Conservation (phyloP, 2,113 vertebrate species). For the Steatornis caripensis region DNA sequence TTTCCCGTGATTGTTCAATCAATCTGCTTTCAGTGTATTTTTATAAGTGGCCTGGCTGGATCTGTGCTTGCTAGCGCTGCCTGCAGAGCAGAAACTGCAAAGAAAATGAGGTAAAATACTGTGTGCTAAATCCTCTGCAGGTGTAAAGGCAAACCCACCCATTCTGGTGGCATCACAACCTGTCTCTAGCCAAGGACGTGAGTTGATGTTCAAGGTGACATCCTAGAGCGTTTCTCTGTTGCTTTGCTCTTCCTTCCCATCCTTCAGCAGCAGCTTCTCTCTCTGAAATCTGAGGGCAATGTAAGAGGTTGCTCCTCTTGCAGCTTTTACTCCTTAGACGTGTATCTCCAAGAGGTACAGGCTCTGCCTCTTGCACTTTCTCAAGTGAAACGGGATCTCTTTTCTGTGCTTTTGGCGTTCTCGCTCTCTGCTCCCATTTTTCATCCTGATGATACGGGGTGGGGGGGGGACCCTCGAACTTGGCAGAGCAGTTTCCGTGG, state of each 20-base stretch:
- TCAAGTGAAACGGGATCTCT: background rate
- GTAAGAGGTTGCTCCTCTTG: background rate
- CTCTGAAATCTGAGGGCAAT: background rate
- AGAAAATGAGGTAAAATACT: background rate
- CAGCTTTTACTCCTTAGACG: background rate
- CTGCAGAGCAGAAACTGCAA: background rate
- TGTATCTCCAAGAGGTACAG: background rate
- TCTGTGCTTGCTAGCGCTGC: background rate
- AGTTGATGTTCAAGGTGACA: background rate
- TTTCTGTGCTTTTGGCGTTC: background rate
- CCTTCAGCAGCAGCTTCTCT: background rate
- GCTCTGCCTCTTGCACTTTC: background rate
- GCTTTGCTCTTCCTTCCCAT: background rate
- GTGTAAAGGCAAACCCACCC: background rate
- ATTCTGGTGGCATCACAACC: background rate
- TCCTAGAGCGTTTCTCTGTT: background rate
- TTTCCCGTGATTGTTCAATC: background rate
- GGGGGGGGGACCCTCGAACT: background rate
- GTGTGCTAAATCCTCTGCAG: background rate
- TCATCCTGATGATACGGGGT: background rate
- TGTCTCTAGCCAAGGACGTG: fast-evolving
- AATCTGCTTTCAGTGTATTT: background rate
- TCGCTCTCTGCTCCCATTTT: background rate
- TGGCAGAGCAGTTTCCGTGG: fast-evolving
- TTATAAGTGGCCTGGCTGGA: background rate